These are phyloP conservation scores for Gerris lacustris DNA, from an alignment of 2,888 invertebrate genomes.

Conservation along the genomic window DNA sequence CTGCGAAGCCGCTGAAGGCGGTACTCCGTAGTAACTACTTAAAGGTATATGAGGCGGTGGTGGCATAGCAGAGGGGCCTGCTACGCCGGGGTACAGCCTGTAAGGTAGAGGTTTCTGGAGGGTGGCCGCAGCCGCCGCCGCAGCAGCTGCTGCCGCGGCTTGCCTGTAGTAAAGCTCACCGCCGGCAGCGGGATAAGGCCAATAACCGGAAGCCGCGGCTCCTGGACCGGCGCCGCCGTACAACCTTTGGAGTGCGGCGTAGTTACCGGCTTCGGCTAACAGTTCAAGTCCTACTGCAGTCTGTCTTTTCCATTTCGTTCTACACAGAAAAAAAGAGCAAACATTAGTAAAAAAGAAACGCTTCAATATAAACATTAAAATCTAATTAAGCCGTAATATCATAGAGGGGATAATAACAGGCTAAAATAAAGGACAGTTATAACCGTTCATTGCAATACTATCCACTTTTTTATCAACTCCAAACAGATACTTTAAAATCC, in stretches of 20 bases:
- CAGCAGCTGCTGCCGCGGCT: conserved; percentile 57
- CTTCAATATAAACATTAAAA: too few relatives aligned
- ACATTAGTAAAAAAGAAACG: too few relatives aligned
- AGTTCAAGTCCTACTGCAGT: conserved; percentile 95
- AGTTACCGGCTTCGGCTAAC: conserved; percentile 92
- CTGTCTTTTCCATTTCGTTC: conserved; percentile 80
- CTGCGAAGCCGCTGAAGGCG: conserved; percentile 20
- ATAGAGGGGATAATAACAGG: too few relatives aligned
- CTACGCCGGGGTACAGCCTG: conserved; percentile 38
- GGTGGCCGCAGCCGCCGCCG: conserved; percentile 45
- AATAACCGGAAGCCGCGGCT: conserved; percentile 56
- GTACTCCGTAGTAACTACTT: conserved; percentile 22
- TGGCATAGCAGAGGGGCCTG: conserved; percentile 28
- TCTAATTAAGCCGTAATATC: too few relatives aligned
- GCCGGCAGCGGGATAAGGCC: conserved; percentile 42
- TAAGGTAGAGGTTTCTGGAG: conserved; percentile 82
- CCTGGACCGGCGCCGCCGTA: conserved; percentile 58
- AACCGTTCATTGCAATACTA: too few relatives aligned
- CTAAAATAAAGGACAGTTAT: too few relatives aligned
- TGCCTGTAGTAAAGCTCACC: conserved; percentile 69
- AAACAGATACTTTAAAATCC: too few relatives aligned
- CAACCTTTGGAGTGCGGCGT: conserved; percentile 93
- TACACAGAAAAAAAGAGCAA: conserved; percentile 33
- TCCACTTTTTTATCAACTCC: too few relatives aligned
- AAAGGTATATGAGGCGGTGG: conserved; percentile 16